Evolutionary conservation across 2,113 vertebrate genomes (phyloP).

Genomic region (Stomatorhinus ivindoensis): DNA sequence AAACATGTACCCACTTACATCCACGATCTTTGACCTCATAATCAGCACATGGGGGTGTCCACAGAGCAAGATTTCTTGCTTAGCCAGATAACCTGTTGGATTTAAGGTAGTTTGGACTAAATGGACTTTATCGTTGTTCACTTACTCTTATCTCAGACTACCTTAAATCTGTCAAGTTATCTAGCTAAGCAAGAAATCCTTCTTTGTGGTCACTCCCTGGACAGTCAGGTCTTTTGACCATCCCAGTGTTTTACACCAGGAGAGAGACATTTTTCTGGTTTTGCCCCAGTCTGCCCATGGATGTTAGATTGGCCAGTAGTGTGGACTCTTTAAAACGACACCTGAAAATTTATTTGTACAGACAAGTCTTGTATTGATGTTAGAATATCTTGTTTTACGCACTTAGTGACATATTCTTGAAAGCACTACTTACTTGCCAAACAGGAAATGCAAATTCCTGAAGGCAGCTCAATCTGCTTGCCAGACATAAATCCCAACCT

Average conservation of each 20-base stretch:
- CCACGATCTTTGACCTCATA: background rate
- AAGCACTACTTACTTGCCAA: background rate
- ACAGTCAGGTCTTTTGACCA: background rate
- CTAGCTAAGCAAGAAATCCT: background rate
- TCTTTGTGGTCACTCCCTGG: background rate
- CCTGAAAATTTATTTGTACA: background rate
- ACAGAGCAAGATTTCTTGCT: background rate
- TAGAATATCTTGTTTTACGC: background rate
- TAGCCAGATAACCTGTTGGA: background rate
- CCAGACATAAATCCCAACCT: background rate
- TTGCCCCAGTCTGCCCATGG: background rate
- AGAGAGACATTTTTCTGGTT: background rate
- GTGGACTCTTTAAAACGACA: background rate
- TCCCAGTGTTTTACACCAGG: background rate
- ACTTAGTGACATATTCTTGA: background rate
- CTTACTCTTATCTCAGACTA: background rate
- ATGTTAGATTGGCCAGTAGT: background rate
- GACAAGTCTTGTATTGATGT: background rate
- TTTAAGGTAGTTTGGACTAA: background rate
- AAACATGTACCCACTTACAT: background rate
- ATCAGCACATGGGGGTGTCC: background rate
- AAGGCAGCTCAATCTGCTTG: background rate
- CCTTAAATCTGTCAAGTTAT: background rate
- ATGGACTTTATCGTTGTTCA: background rate
- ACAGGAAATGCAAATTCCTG: background rate